Evolutionary conservation across 2,888 invertebrate genomes (phyloP).

Genomic region (Pocota personata): DNA sequence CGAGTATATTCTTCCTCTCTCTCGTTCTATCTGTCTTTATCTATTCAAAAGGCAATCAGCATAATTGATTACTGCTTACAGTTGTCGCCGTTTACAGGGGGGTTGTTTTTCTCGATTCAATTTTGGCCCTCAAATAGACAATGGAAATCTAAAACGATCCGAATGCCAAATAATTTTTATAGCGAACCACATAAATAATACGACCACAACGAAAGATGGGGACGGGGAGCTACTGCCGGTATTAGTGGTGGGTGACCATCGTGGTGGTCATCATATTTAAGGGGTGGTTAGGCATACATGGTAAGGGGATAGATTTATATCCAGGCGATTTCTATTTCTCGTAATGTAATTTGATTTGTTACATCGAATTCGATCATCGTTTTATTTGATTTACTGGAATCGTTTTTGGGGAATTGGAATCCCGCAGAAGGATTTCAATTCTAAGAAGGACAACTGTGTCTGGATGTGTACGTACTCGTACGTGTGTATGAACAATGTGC

Average conservation of each 20-base stretch:
- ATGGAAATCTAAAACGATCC: slow-evolving; percentile 9
- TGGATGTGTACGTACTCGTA: not conserved
- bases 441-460: slow-evolving; percentile 25
- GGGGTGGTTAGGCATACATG: slow-evolving; percentile 44
- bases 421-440: slow-evolving; percentile 56
- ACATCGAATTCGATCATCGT: slow-evolving; percentile 70
- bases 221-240: not conserved
- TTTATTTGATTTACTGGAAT: slow-evolving; percentile 71
- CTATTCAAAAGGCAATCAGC: slow-evolving; percentile 66
- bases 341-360: slow-evolving; percentile 70
- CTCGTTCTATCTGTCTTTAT: not conserved
- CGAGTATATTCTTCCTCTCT: not conserved
- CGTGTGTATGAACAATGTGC: slow-evolving; percentile 19
- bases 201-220: not conserved
- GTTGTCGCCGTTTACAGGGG: slow-evolving; percentile 28
- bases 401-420: slow-evolving; percentile 65
- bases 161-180: slow-evolving; percentile 61
- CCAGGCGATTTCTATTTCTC: slow-evolving; percentile 59
- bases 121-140: slow-evolving; percentile 11
- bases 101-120: slow-evolving; percentile 19
- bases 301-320: slow-evolving; percentile 50
- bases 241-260: slow-evolving; percentile 48
- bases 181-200: slow-evolving; percentile 58
- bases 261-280: slow-evolving; percentile 67
- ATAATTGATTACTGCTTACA: slow-evolving; percentile 66